phyloP scores from a whole-genome alignment of 2,113 vertebrate species.

The Acrocephalus arundinaceus region DNA sequence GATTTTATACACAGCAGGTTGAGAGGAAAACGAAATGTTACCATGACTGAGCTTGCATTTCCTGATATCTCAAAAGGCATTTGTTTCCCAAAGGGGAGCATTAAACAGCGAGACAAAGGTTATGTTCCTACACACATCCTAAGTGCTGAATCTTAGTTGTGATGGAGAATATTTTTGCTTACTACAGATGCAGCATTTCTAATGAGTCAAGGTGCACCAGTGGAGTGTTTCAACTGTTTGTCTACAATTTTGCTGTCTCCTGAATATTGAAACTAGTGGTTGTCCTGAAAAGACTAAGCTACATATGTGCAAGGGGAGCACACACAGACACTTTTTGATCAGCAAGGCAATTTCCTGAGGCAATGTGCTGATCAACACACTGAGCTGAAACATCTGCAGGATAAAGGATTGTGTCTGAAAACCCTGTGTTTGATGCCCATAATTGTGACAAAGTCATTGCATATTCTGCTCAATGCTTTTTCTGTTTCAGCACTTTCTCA shows the following conservation, averaged over 20 bases:
- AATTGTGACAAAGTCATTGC: conserved; percentile 61
- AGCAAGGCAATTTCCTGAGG: conserved; percentile 42
- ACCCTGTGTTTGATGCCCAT: conserved; percentile 51
- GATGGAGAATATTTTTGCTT: not conserved
- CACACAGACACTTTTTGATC: conserved; percentile 34
- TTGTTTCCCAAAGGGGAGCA: not conserved
- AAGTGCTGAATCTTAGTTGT: not conserved
- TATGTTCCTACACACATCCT: not conserved
- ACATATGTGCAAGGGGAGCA: not conserved
- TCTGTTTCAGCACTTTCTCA: conserved; percentile 52
- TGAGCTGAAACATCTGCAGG: conserved; percentile 49
- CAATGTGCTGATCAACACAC: conserved; percentile 49
- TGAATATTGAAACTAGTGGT: not conserved
- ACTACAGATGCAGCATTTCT: not conserved
- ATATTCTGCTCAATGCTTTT: conserved; percentile 30
- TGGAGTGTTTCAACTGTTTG: not conserved
- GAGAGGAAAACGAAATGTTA: not conserved
- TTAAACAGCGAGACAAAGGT: conserved; percentile 16
- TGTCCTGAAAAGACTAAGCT: not conserved
- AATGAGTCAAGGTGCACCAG: not conserved
- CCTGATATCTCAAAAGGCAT: not conserved
- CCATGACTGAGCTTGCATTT: not conserved
- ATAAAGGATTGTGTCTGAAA: conserved; percentile 58
- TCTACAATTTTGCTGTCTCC: not conserved
- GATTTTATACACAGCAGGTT: not conserved